These are phyloP conservation scores for Syngnathus floridae DNA, from an alignment of 2,113 vertebrate species.

Conservation along the genomic window DNA sequence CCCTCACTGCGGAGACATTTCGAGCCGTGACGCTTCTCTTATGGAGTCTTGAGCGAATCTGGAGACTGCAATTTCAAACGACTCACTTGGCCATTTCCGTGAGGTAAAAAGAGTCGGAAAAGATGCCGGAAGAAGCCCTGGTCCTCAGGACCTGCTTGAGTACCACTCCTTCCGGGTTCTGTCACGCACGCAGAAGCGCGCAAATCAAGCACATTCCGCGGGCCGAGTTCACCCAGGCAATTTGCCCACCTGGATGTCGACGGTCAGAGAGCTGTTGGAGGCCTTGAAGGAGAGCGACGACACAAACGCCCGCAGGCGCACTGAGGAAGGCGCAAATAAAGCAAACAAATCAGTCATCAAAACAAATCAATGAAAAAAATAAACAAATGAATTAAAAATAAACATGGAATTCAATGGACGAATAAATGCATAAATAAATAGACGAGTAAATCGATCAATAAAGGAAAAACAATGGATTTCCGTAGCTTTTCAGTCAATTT, in stretches of 20 bases:
- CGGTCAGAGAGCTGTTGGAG: conserved; percentile 32
- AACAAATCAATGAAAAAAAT: too few species aligned
- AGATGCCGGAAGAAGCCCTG: conserved; percentile 38
- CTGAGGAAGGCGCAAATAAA: conserved; percentile 28
- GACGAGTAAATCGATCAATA: too few species aligned
- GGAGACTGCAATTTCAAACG: not conserved
- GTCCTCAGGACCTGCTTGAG: conserved; percentile 39
- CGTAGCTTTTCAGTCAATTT: too few species aligned
- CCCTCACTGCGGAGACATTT: conserved; percentile 57
- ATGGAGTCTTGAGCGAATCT: not conserved
- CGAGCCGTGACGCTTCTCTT: too few species aligned
- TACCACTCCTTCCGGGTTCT: conserved; percentile 63
- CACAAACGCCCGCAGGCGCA: conserved; percentile 56
- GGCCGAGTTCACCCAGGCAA: not conserved
- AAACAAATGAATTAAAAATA: too few species aligned
- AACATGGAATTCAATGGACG: too few species aligned
- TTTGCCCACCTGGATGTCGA: conserved; percentile 62
- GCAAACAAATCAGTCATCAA: not conserved
- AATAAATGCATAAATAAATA: too few species aligned
- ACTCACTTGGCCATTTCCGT: conserved; percentile 61
- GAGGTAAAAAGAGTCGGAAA: conserved; percentile 37
- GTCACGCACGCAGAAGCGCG: not conserved
- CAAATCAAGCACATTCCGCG: not conserved
- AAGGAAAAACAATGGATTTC: too few species aligned
- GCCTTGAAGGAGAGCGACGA: conserved; percentile 58